Base-by-base conservation (phyloP, 2,888 invertebrate genomes). In the Drosophila pegasa region DNA sequence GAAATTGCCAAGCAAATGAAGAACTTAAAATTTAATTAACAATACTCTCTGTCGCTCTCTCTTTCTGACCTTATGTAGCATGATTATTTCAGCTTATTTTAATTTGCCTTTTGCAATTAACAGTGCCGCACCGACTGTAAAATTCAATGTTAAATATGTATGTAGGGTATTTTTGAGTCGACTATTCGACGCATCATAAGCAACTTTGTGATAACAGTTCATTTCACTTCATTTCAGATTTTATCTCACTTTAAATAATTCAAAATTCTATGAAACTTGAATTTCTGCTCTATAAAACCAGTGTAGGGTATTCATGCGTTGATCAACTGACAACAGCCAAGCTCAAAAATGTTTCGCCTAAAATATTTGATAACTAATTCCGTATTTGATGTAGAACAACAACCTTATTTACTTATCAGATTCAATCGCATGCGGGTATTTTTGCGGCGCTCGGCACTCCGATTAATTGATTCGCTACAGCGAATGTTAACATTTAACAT, bases 401-500 rank as follows among this genome's bases (percentile, higher is more conserved):
- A 43, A 10, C 25, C 25, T 10, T 20, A 43, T 43, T 43, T 3
- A 43, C 43, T 43, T 43, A 43, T 43, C 43, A 25, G 6, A 9
- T n/a, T 4, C 5, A 43, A 25, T 45, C 43, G 25, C 8, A 25
- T 25, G 9, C 43, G 25, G 43, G 25, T 43, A n/a, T 9, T 43
- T 25, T 16, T 9, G 10, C 22, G 5, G 2, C 25, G 25, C 10
- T 25, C 25, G 25, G 10, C 25, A 10, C 16, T 10, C 7, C 27
- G 27, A 29, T 37, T 31, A 29, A 33, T 35, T 54, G 29, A 43
- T 6, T 38, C 43, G 55, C 50, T 52, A 12, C 41, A 35, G 61
- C 54, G 40, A 10, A 31, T 50, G 57, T 43, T 74, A 71, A 65
- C n/a, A n/a, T n/a, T 72, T 66, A 50, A 50, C 47, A 48, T 48